These are phyloP conservation scores for Mus caroli DNA, from an alignment of 2,797 vertebrate genomes.

Conservation along the genomic window DNA sequence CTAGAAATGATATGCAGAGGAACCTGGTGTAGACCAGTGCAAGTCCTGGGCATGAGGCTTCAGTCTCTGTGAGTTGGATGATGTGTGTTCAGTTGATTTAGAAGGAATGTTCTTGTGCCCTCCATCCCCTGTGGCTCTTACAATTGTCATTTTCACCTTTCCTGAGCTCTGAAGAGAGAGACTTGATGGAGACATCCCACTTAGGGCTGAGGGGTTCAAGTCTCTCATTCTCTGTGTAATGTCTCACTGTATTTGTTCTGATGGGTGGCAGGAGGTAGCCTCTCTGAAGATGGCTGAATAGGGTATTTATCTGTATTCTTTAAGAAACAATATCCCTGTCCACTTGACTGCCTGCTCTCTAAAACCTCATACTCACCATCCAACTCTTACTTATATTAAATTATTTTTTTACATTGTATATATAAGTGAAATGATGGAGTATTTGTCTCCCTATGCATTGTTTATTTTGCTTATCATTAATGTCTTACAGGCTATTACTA, in stretches of 20 bases:
- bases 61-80: background rate
- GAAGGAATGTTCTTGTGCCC: too few species aligned
- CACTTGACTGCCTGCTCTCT: rapidly evolving
- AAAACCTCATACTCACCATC: background rate
- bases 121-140: background rate
- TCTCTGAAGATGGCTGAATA: background rate
- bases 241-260: background rate
- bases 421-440: background rate
- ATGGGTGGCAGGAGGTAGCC: too few species aligned
- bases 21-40: background rate
- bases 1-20: background rate
- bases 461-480: background rate
- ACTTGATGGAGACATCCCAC: background rate
- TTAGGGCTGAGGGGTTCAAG: background rate
- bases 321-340: background rate
- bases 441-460: background rate
- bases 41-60: background rate
- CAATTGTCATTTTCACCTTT: background rate
- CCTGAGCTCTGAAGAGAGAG: background rate
- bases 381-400: background rate
- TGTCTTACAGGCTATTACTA: background rate
- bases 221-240: background rate
- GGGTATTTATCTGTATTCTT: background rate
- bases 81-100: background rate
- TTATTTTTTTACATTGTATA: background rate